Conservation (phyloP, 2,797 vertebrate genomes). For the Chrosomus eos region DNA sequence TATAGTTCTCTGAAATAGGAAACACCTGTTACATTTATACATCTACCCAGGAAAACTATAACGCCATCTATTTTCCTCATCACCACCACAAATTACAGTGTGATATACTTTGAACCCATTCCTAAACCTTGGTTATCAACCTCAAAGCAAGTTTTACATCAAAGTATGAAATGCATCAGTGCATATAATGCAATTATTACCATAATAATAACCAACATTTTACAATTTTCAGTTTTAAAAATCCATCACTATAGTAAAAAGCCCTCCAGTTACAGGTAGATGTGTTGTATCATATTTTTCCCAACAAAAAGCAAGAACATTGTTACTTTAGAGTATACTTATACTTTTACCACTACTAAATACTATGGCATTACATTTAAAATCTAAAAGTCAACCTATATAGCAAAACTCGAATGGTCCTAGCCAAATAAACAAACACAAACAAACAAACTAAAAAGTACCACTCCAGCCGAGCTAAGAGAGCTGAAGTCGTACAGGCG, state of each 20-base stretch:
- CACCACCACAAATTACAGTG: not conserved
- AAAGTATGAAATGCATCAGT: not conserved
- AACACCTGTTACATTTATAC: not conserved
- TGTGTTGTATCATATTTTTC: not conserved
- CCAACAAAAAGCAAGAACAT: not conserved
- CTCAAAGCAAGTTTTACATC: not conserved
- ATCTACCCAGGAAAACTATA: not conserved
- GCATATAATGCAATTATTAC: not conserved
- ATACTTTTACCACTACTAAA: not conserved
- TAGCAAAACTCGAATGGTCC: not conserved
- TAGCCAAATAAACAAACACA: not conserved
- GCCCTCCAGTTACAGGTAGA: not conserved
- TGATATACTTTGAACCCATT: not conserved
- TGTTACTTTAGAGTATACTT: not conserved
- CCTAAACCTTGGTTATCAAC: not conserved
- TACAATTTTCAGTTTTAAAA: not conserved
- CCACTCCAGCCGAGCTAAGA: not conserved
- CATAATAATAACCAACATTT: not conserved
- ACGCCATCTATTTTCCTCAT: not conserved
- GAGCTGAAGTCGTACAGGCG: not conserved
- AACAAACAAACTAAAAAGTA: not conserved
- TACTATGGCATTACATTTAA: not conserved
- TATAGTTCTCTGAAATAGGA: not conserved
- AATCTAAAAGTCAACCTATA: not conserved
- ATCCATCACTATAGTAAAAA: not conserved